Conservation (phyloP, 2,113 vertebrate genomes). For the Oceanites oceanicus region DNA sequence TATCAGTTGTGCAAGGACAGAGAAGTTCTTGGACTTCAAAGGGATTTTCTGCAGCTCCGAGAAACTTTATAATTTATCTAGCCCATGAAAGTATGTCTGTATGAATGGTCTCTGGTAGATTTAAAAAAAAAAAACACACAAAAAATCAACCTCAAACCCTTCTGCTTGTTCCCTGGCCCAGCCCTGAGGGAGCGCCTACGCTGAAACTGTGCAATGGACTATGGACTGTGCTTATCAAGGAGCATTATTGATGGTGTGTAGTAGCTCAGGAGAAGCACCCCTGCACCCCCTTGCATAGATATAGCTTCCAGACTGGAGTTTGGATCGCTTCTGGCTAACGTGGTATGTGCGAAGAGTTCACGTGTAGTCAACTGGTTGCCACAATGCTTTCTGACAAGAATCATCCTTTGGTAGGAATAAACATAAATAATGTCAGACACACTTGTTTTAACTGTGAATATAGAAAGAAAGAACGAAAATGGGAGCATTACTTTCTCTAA, state of each 20-base stretch:
- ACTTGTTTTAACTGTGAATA: neutral
- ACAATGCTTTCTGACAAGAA: neutral
- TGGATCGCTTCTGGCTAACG: rapidly evolving
- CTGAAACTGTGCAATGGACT: neutral
- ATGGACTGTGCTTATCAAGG: neutral
- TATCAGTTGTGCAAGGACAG: neutral
- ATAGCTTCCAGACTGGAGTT: neutral
- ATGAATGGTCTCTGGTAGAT: neutral
- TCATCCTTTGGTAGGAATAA: neutral
- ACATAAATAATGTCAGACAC: neutral
- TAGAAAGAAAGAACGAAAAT: neutral
- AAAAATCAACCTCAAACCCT: neutral
- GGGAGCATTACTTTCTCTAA: neutral
- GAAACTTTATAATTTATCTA: neutral
- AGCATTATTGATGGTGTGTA: neutral
- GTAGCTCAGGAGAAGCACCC: neutral
- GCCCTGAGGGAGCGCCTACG: neutral
- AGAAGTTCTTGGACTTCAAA: neutral
- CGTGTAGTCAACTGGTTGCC: neutral
- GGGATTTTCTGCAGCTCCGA: neutral
- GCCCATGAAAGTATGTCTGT: neutral
- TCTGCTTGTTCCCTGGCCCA: neutral
- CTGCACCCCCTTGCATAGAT: too few species aligned
- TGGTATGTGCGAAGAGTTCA: neutral
- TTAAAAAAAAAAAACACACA: too few species aligned